Conservation (phyloP, 2,797 vertebrate species). For the Rhynchonycteris naso region DNA sequence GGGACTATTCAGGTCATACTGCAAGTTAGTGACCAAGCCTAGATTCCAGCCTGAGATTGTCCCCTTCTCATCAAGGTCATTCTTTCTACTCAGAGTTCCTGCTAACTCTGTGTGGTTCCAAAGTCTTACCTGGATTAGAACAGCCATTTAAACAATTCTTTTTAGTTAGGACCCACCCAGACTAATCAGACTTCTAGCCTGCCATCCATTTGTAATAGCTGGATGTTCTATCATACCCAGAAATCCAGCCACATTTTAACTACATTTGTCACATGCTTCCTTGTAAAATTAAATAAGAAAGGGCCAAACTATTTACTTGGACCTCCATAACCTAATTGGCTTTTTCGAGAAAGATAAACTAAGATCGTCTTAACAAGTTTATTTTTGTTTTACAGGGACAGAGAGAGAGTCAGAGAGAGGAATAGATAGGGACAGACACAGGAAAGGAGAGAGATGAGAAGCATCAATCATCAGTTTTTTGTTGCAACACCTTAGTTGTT, state of each 20-base stretch:
- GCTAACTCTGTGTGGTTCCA: background rate
- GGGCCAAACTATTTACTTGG: background rate
- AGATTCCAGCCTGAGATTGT: background rate
- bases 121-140: background rate
- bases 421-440: too few species aligned
- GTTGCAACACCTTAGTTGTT: too few species aligned
- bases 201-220: background rate
- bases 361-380: background rate
- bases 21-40: background rate
- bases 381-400: too few species aligned
- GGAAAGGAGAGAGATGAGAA: too few species aligned
- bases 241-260: background rate
- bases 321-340: background rate
- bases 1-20: background rate
- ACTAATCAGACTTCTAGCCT: background rate
- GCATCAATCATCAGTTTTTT: too few species aligned
- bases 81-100: background rate
- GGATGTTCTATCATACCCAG: background rate
- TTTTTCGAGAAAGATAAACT: slow-evolving; percentile 12
- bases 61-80: background rate
- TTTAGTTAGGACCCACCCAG: background rate
- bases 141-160: background rate
- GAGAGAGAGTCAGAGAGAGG: too few species aligned
- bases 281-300: slow-evolving; percentile 38
- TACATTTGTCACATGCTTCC: background rate